Evolutionary conservation across 2,113 vertebrate genomes (phyloP).

Genomic region (Dinomys branickii): DNA sequence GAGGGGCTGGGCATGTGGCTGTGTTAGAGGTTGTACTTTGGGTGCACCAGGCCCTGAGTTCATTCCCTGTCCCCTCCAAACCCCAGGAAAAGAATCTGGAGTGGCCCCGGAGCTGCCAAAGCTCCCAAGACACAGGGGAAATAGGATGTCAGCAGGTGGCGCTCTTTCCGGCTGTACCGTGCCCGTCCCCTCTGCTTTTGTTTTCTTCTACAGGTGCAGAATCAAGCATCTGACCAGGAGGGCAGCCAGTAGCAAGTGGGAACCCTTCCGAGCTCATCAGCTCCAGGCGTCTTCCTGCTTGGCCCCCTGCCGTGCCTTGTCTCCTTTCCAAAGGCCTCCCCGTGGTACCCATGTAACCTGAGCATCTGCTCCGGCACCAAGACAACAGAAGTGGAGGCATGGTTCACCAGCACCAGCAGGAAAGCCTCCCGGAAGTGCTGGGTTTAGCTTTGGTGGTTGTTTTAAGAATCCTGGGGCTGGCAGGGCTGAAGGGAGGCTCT

Average conservation of each 20-base stretch:
- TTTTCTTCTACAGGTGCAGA: constrained; percentile 72
- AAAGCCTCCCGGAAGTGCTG: neutral
- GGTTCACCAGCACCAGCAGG: accelerated
- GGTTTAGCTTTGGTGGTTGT: neutral
- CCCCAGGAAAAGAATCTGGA: neutral
- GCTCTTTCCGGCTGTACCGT: neutral
- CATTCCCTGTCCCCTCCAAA: neutral
- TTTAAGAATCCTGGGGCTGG: neutral
- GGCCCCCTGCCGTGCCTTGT: constrained; percentile 1
- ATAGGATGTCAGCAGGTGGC: neutral
- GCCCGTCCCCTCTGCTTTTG: neutral
- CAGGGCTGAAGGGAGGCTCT: neutral
- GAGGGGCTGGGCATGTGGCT: no score
- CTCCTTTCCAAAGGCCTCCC: constrained; percentile 25
- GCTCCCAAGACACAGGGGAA: neutral
- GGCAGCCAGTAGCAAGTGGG: constrained; percentile 40
- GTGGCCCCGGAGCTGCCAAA: neutral
- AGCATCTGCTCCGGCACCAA: accelerated
- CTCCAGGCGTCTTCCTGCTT: accelerated
- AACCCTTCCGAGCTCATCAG: neutral
- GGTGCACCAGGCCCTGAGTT: neutral
- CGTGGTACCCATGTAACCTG: accelerated
- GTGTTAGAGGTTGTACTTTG: neutral
- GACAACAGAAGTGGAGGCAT: accelerated
- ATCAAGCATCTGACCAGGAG: neutral